phyloP scores from a whole-genome alignment of 2,888 invertebrate species.

The Eilema caniola region DNA sequence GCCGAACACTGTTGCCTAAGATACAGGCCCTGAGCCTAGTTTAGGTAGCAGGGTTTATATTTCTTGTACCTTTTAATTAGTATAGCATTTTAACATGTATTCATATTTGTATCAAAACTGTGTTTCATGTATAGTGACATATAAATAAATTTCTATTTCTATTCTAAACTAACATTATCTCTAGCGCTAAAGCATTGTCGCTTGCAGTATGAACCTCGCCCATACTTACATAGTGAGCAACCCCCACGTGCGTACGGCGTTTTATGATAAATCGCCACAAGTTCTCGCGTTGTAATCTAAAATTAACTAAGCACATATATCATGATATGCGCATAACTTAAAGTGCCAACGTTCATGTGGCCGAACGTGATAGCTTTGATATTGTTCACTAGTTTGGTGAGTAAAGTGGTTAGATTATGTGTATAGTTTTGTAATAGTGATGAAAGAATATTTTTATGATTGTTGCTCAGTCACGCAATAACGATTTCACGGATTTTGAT shows the following conservation, averaged over 20 bases:
- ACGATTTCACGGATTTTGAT: not conserved
- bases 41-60: no score
- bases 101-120: no score
- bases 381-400: conserved; percentile 1
- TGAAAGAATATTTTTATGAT: not conserved
- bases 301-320: conserved; percentile 35
- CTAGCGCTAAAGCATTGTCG: not conserved
- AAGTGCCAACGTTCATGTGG: conserved; percentile 13
- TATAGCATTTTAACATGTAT: no score
- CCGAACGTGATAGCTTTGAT: not conserved
- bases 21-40: no score
- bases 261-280: conserved; percentile 63
- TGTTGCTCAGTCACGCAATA: not conserved
- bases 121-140: no score
- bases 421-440: not conserved
- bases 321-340: conserved; percentile 10
- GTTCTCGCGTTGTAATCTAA: conserved; percentile 52
- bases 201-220: conserved; percentile 21
- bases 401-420: not conserved
- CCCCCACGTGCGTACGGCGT: conserved; percentile 60
- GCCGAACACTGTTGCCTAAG: no score
- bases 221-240: conserved; percentile 50
- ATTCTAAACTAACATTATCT: no score
- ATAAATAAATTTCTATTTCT: no score
- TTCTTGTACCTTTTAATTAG: no score